Evolutionary conservation across 2,113 vertebrate genomes (phyloP).

Genomic region (Peucedramus taeniatus): DNA sequence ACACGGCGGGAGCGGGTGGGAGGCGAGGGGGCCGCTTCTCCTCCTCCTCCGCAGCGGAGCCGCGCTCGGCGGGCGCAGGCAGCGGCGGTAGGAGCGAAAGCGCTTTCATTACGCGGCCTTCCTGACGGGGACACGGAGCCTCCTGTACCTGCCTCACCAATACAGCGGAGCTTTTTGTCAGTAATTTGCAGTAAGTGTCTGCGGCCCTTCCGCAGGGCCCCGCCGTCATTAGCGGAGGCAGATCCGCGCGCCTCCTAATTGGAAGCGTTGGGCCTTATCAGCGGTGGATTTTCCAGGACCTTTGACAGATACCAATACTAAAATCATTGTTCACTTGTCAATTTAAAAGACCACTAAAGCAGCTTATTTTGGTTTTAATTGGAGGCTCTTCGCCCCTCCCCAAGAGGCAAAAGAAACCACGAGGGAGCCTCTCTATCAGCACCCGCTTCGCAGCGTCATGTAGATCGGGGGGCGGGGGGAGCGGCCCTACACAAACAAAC

Average conservation of each 20-base stretch:
- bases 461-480: slow-evolving; percentile 74
- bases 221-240: slow-evolving; percentile 95
- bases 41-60: slow-evolving; percentile 62
- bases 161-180: slow-evolving; percentile 95
- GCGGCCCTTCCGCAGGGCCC: slow-evolving; percentile 89
- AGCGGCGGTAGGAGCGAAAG: slow-evolving; percentile 65
- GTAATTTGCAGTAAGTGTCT: slow-evolving; percentile 99
- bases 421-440: slow-evolving; percentile 30
- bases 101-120: slow-evolving; percentile 81
- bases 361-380: slow-evolving; percentile 98
- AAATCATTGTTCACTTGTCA: slow-evolving; percentile 99
- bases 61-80: slow-evolving; percentile 67
- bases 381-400: slow-evolving; percentile 80
- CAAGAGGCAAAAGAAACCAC: slow-evolving; percentile 41
- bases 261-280: slow-evolving; percentile 99
- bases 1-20: slow-evolving; percentile 76
- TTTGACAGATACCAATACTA: slow-evolving; percentile 99
- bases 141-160: slow-evolving; percentile 89
- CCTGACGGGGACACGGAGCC: slow-evolving; percentile 86
- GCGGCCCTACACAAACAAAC: slow-evolving; percentile 54
- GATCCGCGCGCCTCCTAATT: slow-evolving; percentile 93
- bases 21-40: slow-evolving; percentile 51
- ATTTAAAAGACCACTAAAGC: slow-evolving; percentile 99
- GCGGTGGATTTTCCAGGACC: slow-evolving; percentile 94
- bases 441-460: slow-evolving; percentile 48